Evolutionary conservation across 2,888 invertebrate genomes (phyloP).

Genomic region (Aplocera efformata): DNA sequence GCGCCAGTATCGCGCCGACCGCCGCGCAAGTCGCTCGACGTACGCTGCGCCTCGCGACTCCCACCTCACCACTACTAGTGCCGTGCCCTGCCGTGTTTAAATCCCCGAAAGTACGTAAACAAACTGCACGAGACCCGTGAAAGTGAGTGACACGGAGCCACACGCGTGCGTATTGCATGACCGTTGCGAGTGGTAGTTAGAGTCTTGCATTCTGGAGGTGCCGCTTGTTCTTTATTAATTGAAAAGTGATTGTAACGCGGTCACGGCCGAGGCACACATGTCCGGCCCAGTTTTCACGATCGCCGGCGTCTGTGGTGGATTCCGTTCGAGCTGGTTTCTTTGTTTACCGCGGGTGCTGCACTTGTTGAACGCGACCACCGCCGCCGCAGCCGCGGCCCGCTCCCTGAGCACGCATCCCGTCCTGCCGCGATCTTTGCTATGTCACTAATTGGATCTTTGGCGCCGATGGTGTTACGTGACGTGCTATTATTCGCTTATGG

Average conservation of each 20-base stretch:
- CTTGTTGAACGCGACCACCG: slow-evolving; percentile 67
- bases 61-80: slow-evolving; percentile 28
- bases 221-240: slow-evolving; percentile 73
- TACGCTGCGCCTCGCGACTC: slow-evolving; percentile 30
- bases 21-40: slow-evolving; percentile 35
- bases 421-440: slow-evolving; percentile 22
- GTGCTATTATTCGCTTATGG: slow-evolving; percentile 20
- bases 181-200: slow-evolving; percentile 48
- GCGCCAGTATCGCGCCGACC: slow-evolving; percentile 50
- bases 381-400: slow-evolving; percentile 16
- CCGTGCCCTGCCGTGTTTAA: slow-evolving; percentile 54
- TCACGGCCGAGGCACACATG: slow-evolving; percentile 77
- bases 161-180: slow-evolving; percentile 54
- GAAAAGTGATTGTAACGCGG: slow-evolving; percentile 79
- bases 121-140: slow-evolving; percentile 50
- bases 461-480: slow-evolving; percentile 27
- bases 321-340: slow-evolving; percentile 60
- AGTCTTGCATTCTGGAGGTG: slow-evolving; percentile 75
- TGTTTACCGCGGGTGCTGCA: slow-evolving; percentile 60
- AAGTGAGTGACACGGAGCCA: slow-evolving; percentile 57
- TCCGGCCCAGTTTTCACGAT: slow-evolving; percentile 78
- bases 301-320: slow-evolving; percentile 59
- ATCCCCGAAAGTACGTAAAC: slow-evolving; percentile 64
- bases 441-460: slow-evolving; percentile 31
- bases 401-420: too few species aligned